These are phyloP conservation scores for Hesperophylax magnus DNA, from an alignment of 1,140 invertebrate species.

Conservation along the genomic window DNA sequence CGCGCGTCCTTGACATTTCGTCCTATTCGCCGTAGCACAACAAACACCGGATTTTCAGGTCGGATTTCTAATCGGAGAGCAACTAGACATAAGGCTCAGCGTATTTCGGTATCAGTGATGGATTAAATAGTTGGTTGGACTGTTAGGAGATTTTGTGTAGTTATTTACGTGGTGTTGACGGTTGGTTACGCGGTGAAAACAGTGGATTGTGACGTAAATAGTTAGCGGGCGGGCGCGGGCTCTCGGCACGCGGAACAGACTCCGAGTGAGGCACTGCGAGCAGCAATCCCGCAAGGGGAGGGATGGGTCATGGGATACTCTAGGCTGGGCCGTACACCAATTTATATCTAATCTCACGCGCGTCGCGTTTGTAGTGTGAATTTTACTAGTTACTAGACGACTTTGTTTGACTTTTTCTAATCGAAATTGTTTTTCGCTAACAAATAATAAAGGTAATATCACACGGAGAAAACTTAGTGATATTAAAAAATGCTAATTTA, in stretches of 20 bases:
- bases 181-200: conserved; percentile 18
- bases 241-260: background rate
- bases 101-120: background rate
- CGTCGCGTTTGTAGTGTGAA: too few relatives aligned
- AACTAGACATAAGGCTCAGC: background rate
- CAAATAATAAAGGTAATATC: too few relatives aligned
- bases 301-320: too few relatives aligned
- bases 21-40: conserved; percentile 40
- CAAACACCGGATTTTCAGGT: conserved; percentile 25
- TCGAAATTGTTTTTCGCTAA: too few relatives aligned
- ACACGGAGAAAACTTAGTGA: too few relatives aligned
- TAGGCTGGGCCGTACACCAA: too few relatives aligned
- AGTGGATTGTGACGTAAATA: conserved; percentile 37
- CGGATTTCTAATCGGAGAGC: background rate
- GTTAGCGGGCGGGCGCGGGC: conserved; percentile 19
- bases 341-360: too few relatives aligned
- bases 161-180: background rate
- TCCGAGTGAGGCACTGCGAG: conserved; percentile 9
- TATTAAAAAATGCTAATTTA: too few relatives aligned
- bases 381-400: too few relatives aligned
- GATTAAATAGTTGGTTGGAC: too few relatives aligned
- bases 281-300: too few relatives aligned
- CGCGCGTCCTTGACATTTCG: conserved; percentile 51
- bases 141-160: background rate
- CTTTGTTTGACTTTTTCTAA: too few relatives aligned